These are phyloP conservation scores for Callopanchax toddi DNA, from an alignment of 2,113 vertebrate species.

Conservation along the genomic window DNA sequence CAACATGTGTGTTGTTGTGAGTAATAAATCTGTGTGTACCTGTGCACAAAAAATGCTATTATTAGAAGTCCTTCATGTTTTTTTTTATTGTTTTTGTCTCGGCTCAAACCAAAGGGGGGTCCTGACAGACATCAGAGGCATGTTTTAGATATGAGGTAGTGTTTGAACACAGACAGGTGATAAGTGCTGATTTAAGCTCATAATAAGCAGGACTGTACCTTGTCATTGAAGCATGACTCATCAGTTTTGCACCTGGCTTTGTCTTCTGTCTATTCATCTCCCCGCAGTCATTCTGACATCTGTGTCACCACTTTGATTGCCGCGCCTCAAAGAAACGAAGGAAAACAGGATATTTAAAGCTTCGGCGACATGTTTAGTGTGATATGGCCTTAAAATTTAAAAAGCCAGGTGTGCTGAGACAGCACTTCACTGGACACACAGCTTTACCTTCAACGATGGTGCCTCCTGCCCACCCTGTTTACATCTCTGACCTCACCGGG, in stretches of 20 bases:
- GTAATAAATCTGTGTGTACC: background rate
- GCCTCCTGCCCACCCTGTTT: constrained; percentile 8
- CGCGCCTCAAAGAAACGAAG: constrained; percentile 3
- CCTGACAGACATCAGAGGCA: constrained; percentile 27
- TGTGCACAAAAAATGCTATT: background rate
- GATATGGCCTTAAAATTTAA: no score
- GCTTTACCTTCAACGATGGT: background rate
- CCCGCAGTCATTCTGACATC: constrained; percentile 10
- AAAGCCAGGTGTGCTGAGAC: no score
- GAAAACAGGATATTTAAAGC: background rate
- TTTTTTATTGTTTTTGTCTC: constrained; percentile 21
- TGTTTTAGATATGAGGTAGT: constrained; percentile 33
- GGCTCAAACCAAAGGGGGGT: background rate
- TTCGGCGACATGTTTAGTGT: background rate
- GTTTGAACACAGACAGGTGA: constrained; percentile 27
- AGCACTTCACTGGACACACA: no score
- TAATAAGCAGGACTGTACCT: constrained; percentile 33
- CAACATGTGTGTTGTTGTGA: constrained; percentile 28
- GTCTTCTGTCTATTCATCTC: constrained; percentile 47
- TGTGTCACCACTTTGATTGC: constrained; percentile 1
- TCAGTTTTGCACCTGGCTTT: constrained; percentile 50
- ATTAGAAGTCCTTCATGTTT: constrained; percentile 18
- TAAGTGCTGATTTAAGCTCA: constrained; percentile 43
- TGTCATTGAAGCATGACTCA: constrained; percentile 51
- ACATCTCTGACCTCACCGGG: constrained; percentile 36